A percentile compares a stretch with the other conserved stretches of the same genome.
These are phyloP conservation scores for Ectropis grisescens DNA, from an alignment of 1,140 invertebrate genomes.

Conservation along the genomic window DNA sequence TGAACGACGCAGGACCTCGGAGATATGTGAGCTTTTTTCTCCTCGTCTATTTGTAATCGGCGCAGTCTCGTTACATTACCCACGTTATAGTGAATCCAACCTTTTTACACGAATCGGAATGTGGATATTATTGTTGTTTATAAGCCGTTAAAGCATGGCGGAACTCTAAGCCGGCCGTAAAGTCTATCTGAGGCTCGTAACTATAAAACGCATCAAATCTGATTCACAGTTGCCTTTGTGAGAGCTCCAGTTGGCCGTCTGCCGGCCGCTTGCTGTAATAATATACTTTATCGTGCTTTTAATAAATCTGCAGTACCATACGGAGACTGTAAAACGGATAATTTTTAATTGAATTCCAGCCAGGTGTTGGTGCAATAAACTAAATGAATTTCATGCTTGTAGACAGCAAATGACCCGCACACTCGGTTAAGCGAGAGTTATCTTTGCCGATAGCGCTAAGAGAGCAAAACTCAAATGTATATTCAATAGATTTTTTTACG, in stretches of 20 bases:
- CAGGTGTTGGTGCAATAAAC: constrained; percentile 43
- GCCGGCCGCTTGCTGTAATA: constrained; percentile 24
- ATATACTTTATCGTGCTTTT: constrained; percentile 36
- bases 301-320: constrained; percentile 28
- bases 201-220: constrained; percentile 51
- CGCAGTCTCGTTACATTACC: no score
- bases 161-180: constrained; percentile 28
- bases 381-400: constrained; percentile 24
- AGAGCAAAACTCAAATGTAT: no score
- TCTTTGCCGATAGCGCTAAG: no score
- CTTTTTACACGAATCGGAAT: constrained; percentile 13
- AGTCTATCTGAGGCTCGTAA: constrained; percentile 32
- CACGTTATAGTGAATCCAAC: no score
- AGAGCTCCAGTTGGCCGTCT: constrained; percentile 24
- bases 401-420: constrained; percentile 8
- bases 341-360: constrained; percentile 46
- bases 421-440: no score
- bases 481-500: no score
- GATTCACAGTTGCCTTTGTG: constrained; percentile 40
- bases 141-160: constrained; percentile 13
- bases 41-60: no score
- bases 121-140: constrained; percentile 13
- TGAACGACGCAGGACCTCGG: no score
- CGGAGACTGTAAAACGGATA: constrained; percentile 31
- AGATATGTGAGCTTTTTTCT: no score